A percentile compares a stretch with the other conserved stretches of the same genome.
phyloP scores from a whole-genome alignment of 1,140 invertebrate species.

The Aphaenogaster rudis region DNA sequence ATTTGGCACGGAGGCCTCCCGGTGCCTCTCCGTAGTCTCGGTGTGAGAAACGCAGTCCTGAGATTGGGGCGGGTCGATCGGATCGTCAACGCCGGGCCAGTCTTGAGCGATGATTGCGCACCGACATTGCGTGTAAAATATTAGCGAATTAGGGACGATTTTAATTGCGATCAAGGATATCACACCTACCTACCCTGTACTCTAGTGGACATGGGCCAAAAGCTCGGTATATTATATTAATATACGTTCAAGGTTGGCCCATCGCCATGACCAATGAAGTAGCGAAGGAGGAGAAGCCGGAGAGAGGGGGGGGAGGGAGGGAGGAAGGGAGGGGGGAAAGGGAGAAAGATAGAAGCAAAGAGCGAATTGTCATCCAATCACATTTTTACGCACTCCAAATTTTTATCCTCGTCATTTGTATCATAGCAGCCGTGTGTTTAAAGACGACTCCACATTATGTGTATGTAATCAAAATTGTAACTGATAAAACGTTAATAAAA shows the following conservation, averaged over 20 bases:
- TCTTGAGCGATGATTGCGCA: constrained; percentile 81
- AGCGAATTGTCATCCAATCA: constrained; percentile 85
- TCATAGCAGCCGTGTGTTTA: constrained; percentile 86
- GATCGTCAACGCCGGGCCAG: constrained; percentile 77
- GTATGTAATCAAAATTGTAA: constrained; percentile 88
- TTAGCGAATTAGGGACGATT: constrained; percentile 84
- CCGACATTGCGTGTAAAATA: constrained; percentile 84
- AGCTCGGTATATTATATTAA: constrained; percentile 87
- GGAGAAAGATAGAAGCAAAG: constrained; percentile 67
- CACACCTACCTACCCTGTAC: constrained; percentile 75
- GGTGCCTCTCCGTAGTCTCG: constrained; percentile 71
- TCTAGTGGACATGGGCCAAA: constrained; percentile 81
- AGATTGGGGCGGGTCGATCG: constrained; percentile 72
- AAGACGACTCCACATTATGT: constrained; percentile 86
- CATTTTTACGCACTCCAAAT: constrained; percentile 87
- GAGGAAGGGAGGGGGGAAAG: constrained; percentile 15
- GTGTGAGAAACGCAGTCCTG: constrained; percentile 70
- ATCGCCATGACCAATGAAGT: constrained; percentile 85
- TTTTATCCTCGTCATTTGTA: constrained; percentile 87
- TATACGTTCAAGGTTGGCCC: constrained; percentile 85
- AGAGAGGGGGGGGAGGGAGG: constrained; percentile 38
- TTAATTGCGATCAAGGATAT: constrained; percentile 83
- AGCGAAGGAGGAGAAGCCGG: constrained; percentile 67
- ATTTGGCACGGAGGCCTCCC: constrained; percentile 72
- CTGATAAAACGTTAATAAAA: constrained; percentile 87